phyloP scores from a whole-genome alignment of 2,797 vertebrate genomes.

The Anas georgica region DNA sequence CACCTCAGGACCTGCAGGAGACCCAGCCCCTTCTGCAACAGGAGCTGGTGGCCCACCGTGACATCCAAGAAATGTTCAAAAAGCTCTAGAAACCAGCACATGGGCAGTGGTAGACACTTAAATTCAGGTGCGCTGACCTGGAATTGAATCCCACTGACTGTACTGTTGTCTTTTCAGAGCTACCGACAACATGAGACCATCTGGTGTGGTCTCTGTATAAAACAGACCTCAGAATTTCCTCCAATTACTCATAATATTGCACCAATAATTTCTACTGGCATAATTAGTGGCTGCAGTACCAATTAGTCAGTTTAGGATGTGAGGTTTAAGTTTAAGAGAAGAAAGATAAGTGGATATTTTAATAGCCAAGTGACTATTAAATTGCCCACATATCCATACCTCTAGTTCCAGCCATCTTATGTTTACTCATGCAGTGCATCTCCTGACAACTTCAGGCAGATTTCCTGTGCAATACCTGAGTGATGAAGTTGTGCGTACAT shows the following conservation, averaged over 20 bases:
- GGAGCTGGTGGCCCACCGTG: neutral
- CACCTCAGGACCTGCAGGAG: neutral
- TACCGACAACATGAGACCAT: neutral
- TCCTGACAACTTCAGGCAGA: neutral
- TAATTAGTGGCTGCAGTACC: neutral
- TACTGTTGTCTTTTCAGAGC: neutral
- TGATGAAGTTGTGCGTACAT: neutral
- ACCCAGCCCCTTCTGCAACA: neutral
- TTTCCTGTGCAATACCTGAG: neutral
- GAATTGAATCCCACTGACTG: neutral
- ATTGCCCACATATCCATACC: neutral
- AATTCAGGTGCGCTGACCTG: neutral
- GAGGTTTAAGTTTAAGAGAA: neutral
- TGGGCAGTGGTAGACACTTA: neutral
- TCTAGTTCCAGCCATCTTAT: neutral
- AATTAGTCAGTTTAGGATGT: neutral
- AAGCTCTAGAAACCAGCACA: neutral
- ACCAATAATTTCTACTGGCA: neutral
- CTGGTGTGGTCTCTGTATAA: neutral
- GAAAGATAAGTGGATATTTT: neutral
- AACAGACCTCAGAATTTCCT: conserved; percentile 17
- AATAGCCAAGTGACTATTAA: neutral
- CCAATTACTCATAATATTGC: neutral
- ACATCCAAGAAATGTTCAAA: neutral
- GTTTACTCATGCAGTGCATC: neutral